Evolutionary conservation across 2,797 vertebrate genomes (phyloP).

Genomic region (Alauda arvensis): DNA sequence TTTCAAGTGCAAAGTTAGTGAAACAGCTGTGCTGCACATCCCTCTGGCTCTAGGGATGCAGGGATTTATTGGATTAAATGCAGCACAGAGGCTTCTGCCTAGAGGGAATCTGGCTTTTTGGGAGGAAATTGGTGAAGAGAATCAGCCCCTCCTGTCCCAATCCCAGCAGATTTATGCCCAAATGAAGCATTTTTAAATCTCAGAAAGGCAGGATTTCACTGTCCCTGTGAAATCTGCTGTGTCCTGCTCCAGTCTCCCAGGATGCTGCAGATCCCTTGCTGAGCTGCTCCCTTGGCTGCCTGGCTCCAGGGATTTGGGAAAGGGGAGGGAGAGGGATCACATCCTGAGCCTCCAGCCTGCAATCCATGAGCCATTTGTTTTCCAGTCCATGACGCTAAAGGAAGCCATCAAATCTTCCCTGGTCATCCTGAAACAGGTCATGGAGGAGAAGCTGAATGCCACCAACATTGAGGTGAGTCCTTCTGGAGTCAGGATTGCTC

Average conservation of each 20-base stretch:
- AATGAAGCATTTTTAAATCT: neutral
- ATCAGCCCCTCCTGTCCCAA: fast-evolving
- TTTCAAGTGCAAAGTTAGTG: neutral
- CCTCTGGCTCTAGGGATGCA: neutral
- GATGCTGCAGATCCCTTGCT: neutral
- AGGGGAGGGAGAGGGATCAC: neutral
- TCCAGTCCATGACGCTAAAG: slow-evolving; percentile 96
- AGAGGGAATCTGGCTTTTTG: neutral
- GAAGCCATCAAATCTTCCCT: slow-evolving; percentile 98
- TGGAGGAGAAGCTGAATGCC: slow-evolving; percentile 99
- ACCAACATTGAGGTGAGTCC: slow-evolving; percentile 90
- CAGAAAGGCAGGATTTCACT: neutral
- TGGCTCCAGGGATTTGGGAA: neutral
- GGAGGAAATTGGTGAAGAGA: neutral
- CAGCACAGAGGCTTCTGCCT: neutral
- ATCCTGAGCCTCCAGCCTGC: neutral
- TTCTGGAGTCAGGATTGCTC: neutral
- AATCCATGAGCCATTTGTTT: neutral
- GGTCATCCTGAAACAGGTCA: slow-evolving; percentile 97
- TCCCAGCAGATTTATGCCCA: neutral
- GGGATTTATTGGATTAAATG: neutral
- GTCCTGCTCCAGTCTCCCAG: neutral
- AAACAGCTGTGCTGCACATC: neutral
- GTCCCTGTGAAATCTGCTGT: neutral
- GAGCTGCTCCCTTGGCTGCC: neutral